Conservation (phyloP, 2,797 vertebrate genomes). For the Buphagus erythrorhynchus region DNA sequence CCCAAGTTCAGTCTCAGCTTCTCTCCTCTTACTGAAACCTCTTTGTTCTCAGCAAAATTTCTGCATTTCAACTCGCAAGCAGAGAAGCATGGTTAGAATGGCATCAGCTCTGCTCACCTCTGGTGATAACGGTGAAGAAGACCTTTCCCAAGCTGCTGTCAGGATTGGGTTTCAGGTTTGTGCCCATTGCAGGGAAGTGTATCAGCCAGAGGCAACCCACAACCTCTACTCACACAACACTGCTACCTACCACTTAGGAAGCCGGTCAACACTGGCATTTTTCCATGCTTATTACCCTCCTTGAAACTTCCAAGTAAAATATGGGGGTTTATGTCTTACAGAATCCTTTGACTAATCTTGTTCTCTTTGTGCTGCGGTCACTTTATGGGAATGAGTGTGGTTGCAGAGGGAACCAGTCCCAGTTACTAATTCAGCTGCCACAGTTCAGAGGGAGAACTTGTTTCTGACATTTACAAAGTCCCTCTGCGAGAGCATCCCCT, state of each 20-base stretch:
- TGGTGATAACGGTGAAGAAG: fast-evolving
- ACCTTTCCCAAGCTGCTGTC: neutral
- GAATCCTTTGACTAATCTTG: neutral
- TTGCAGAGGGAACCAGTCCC: neutral
- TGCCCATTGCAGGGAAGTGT: neutral
- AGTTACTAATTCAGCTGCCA: neutral
- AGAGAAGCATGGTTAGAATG: neutral
- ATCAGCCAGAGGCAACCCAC: neutral
- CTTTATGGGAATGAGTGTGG: neutral
- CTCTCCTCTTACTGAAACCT: neutral
- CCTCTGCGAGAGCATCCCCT: neutral
- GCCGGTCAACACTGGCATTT: fast-evolving
- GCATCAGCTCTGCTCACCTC: neutral
- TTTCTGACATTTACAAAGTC: neutral
- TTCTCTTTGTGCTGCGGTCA: neutral
- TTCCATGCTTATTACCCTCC: neutral
- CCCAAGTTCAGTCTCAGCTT: neutral
- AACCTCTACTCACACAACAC: neutral
- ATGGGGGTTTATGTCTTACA: neutral
- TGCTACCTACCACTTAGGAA: neutral
- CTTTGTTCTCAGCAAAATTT: neutral
- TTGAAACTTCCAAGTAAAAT: neutral
- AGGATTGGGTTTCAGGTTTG: neutral
- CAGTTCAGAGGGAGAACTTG: neutral
- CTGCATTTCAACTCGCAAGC: neutral